Base-by-base conservation (phyloP, 2,888 invertebrate genomes). In the Limnephilus auricula region DNA sequence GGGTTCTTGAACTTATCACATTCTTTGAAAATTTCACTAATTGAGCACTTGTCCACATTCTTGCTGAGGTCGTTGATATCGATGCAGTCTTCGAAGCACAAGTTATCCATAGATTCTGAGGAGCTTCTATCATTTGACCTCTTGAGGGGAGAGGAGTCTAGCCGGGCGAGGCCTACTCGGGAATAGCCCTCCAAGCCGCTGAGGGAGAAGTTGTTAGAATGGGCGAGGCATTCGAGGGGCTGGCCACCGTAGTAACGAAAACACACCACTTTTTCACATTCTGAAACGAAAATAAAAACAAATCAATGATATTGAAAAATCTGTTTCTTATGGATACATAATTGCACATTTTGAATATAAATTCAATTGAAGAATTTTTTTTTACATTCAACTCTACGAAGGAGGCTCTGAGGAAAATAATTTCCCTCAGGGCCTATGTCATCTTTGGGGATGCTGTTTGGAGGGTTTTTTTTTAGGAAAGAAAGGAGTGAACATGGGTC, bases 171-270 rank as follows among this genome's bases (percentile, higher is more conserved):
- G 15, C 45, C 79, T 12, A 96, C 95, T 93, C 96, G 96, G 87
- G 95, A 95, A 0, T 96, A 96, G 15, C 90, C 89, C 30, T 91
- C 90, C 89, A 96, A 95, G 93, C 96, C 96, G 94, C 96, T 96
- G 94, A 96, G 96, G 94, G 97, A 96, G 92, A 97, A 95, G 92
- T 97, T 96, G 92, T 97, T 96, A 15, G 97, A 96, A 94, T 97
- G 97, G 92, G 97, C 97, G 93, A 96, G 95, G 94, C 97, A 97
- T 93, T 97, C 96, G 93, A 97, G 95, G 93, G 96, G 96, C 92
- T 96, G 95, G 93, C 97, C 97, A 95, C 96, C 97, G 95, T 97
- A 97, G 95, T 97, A 97, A 89, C 97, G 97, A 94, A 97, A 97
- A 94, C 97, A 97, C 93, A 97, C 95, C 93, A 97, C 95, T 94